Percentiles rank a stretch among this genome's conserved stretches.
These are phyloP conservation scores for Zaprionus gabonicus DNA, from an alignment of 1,140 invertebrate genomes.

Conservation along the genomic window DNA sequence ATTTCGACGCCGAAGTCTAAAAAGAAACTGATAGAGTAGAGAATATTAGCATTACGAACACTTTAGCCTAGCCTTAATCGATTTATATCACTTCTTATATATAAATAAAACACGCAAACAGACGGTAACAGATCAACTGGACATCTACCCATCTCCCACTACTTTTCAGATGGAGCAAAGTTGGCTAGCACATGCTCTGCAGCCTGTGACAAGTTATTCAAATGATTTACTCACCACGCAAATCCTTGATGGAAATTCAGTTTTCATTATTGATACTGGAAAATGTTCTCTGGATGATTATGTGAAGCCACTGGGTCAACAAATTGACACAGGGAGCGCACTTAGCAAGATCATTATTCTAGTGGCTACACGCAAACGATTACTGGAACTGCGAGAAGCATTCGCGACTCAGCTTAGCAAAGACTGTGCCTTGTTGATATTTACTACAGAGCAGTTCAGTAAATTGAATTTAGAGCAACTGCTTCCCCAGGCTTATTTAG, in stretches of 20 bases:
- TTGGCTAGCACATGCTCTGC: not conserved
- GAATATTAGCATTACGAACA: constrained; percentile 26
- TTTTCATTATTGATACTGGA: not conserved
- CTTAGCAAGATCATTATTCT: not conserved
- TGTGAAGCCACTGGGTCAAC: constrained; percentile 15
- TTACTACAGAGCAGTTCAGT: constrained; percentile 9
- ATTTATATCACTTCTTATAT: constrained; percentile 37
- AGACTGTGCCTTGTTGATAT: not conserved
- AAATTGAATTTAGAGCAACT: not conserved
- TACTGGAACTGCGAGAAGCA: constrained; percentile 3
- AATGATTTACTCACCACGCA: not conserved
- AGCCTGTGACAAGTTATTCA: not conserved
- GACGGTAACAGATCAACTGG: constrained; percentile 2
- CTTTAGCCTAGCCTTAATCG: constrained; percentile 36
- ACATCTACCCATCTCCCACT: not conserved
- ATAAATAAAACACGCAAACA: constrained; percentile 32
- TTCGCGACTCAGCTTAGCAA: not conserved
- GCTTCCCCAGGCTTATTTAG: not conserved
- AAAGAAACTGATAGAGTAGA: constrained; percentile 85
- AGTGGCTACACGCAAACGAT: constrained; percentile 18
- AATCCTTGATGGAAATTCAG: constrained; percentile 15
- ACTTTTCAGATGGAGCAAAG: constrained; percentile 16
- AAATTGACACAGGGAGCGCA: too few species aligned
- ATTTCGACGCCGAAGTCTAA: constrained; percentile 90
- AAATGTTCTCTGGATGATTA: constrained; percentile 3